Evolutionary conservation across 1,140 invertebrate species (phyloP).

Genomic region (Steinernema feltiae): DNA sequence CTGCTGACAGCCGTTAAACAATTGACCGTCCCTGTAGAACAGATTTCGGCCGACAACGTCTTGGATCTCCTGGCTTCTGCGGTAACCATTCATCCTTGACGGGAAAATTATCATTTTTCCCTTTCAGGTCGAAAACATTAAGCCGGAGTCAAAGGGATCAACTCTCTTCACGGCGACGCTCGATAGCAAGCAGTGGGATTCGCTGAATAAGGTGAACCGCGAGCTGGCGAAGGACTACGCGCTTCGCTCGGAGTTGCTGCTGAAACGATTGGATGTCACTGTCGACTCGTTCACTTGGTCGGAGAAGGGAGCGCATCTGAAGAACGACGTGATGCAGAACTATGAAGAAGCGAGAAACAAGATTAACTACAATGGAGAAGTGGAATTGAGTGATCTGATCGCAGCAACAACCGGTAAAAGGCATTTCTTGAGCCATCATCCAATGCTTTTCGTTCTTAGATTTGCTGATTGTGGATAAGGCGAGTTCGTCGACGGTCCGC

Average conservation of each 20-base stretch:
- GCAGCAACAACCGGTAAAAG: background rate
- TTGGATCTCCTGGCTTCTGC: background rate
- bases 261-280: background rate
- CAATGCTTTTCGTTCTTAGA: background rate
- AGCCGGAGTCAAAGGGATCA: background rate
- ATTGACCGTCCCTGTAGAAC: background rate
- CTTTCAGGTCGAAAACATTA: background rate
- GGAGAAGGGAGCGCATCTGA: background rate
- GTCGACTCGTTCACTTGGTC: conserved; percentile 4
- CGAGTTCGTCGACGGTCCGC: background rate
- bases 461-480: background rate
- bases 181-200: background rate
- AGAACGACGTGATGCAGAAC: background rate
- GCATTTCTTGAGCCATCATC: background rate
- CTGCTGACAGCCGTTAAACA: background rate
- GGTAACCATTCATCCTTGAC: background rate
- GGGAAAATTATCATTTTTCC: background rate
- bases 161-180: background rate
- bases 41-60: background rate
- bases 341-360: background rate
- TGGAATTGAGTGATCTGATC: background rate
- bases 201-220: background rate
- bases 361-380: background rate
- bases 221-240: background rate
- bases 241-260: background rate